Conservation (phyloP, 2,113 vertebrate genomes). For the Tapirus terrestris region DNA sequence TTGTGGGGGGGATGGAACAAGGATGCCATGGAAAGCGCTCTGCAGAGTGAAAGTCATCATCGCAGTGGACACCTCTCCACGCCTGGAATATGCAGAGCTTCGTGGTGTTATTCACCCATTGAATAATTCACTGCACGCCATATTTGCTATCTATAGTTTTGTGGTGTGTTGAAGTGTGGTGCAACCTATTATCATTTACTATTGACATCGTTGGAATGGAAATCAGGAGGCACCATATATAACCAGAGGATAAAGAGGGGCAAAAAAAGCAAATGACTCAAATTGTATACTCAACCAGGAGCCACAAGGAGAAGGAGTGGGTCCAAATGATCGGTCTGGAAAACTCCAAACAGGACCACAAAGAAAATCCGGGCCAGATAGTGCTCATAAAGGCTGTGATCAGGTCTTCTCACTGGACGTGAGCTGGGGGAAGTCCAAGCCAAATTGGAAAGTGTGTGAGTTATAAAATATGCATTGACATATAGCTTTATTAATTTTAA, state of each 20-base stretch:
- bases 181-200: conserved; percentile 41
- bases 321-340: background rate
- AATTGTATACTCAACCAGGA: background rate
- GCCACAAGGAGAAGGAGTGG: background rate
- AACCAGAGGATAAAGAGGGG: conserved; percentile 24
- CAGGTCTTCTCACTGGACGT: background rate
- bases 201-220: conserved; percentile 50
- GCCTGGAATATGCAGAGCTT: background rate
- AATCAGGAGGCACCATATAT: conserved; percentile 39
- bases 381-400: background rate
- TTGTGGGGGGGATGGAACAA: background rate
- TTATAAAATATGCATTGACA: background rate
- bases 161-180: conserved; percentile 23
- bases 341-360: background rate
- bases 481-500: background rate
- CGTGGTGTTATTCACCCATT: background rate
- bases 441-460: background rate
- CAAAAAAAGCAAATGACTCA: background rate
- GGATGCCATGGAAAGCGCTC: background rate
- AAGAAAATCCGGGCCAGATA: background rate
- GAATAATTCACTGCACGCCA: conserved; percentile 49
- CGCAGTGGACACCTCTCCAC: background rate
- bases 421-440: background rate
- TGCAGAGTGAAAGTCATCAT: background rate
- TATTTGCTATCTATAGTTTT: conserved; percentile 27